phyloP scores from a whole-genome alignment of 2,797 vertebrate genomes.

The Pseudochromis fuscus region DNA sequence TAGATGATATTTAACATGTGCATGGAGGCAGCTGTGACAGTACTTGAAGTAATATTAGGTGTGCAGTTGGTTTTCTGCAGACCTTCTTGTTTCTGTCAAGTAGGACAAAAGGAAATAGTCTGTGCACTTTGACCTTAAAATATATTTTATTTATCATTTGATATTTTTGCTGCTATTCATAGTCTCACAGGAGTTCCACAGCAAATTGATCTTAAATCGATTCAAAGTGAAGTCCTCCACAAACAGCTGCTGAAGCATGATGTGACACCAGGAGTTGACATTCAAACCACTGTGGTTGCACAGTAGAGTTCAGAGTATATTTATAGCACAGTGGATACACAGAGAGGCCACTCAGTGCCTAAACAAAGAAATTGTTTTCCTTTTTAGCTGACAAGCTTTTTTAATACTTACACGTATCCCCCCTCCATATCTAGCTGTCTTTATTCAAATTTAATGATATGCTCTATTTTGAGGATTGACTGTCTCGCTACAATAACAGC shows the following conservation, averaged over 20 bases:
- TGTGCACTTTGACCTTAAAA: constrained; percentile 35
- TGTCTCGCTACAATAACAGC: constrained; percentile 8
- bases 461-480: constrained; percentile 36
- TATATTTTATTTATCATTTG: constrained; percentile 30
- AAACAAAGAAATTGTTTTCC: background rate
- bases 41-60: background rate
- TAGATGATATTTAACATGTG: too few species aligned
- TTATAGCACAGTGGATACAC: background rate
- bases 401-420: background rate
- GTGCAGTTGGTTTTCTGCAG: background rate
- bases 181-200: constrained; percentile 14
- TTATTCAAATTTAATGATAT: constrained; percentile 29
- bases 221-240: constrained; percentile 31
- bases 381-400: background rate
- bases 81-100: background rate
- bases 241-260: constrained; percentile 27
- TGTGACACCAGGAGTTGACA: background rate
- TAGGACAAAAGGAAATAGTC: background rate
- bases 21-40: too few species aligned
- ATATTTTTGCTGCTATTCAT: constrained; percentile 29
- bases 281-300: constrained; percentile 2
- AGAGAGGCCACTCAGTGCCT: background rate
- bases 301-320: background rate
- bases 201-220: constrained; percentile 32
- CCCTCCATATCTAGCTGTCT: background rate